Evolutionary conservation across 2,888 invertebrate genomes (phyloP), one percentile per base, ranked within the genome.

Genomic region (Tenthredo livida): DNA sequence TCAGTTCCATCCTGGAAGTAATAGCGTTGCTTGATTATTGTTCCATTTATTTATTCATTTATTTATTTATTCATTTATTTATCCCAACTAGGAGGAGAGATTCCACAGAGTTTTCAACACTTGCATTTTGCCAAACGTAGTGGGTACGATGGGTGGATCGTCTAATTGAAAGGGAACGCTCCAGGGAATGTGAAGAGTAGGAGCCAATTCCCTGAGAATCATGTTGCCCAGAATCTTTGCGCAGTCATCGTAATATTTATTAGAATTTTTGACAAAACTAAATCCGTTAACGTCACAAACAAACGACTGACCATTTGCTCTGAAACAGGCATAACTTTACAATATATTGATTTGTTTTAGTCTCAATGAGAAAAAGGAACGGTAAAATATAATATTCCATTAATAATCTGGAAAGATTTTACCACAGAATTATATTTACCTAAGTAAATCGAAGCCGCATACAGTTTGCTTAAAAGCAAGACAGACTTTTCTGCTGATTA

Each of bases 231-330:
- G 94, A 86, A 99, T 99, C 94, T 99, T 98, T 33, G 99, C 99
- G 93, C 99, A 99, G 92, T 99, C 99, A 93, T 99, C 99, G 93
- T 99, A 99, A 94, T 99, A 99, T 92, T 99, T 99, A 93, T 98
- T 98, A 0, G 99, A 99, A 93, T 99, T 99, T 93, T 99, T 99
- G 40, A 99, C 99, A 94, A 99, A 99, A 92, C 99, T 99, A 94
- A 99, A 99, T 0, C 99, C 99, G 94, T 99, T 99, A 3, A 99
- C 99, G 94, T 99, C 99, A 94, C 99, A 99, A 0, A 99, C 99
- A 93, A 98, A 99, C 0, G 99, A 99, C 93, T 98, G 98, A 78
- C 99, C 99, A 94, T 98, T 99, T 29, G 99, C 99, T 93, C 99
- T 97, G 91, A 29, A 93, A 92, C 85, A 86, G 85, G 86, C 86